These are phyloP conservation scores for Grallaria varia DNA, from an alignment of 2,113 vertebrate genomes.

Conservation along the genomic window DNA sequence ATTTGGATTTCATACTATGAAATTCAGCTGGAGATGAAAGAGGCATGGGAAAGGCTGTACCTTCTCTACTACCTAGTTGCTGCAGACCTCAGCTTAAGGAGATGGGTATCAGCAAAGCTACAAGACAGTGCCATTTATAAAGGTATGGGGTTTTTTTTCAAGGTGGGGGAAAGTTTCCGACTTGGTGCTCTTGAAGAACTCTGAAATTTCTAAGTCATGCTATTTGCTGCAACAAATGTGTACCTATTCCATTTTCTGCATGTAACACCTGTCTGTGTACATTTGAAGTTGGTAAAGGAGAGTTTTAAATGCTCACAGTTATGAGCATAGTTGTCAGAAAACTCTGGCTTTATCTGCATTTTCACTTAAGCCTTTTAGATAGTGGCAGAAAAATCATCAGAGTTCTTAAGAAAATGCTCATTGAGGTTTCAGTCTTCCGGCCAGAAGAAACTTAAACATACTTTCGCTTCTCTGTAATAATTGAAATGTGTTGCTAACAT, in stretches of 20 bases:
- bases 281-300: background rate
- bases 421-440: background rate
- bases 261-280: too few relatives aligned
- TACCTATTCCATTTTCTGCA: background rate
- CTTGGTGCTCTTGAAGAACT: background rate
- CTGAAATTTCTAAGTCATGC: background rate
- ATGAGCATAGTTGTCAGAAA: background rate
- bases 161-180: fast-evolving
- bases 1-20: background rate
- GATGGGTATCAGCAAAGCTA: background rate
- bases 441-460: background rate
- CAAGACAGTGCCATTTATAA: background rate
- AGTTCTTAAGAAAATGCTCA: background rate
- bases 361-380: background rate
- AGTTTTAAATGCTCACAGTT: background rate
- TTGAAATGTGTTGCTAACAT: background rate
- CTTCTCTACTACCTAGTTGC: background rate
- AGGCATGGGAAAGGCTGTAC: background rate
- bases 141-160: background rate
- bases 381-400: background rate
- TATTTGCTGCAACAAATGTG: background rate
- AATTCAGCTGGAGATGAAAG: background rate
- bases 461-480: background rate
- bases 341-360: background rate
- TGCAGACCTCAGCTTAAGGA: background rate